These are phyloP conservation scores for Ectobius pallidus DNA, from an alignment of 2,888 invertebrate genomes.

Conservation along the genomic window DNA sequence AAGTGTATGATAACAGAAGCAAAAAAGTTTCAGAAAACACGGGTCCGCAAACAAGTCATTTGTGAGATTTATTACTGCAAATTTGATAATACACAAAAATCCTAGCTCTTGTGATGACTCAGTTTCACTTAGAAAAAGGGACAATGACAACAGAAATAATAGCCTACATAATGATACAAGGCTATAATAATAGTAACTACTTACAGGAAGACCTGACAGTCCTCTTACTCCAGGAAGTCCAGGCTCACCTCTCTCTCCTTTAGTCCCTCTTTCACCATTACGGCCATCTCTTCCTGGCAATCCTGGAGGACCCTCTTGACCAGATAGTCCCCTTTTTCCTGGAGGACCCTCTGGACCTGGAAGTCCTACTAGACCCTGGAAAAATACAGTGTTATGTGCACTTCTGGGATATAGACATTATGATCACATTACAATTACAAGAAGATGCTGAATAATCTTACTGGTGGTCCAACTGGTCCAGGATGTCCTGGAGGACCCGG, in stretches of 20 bases:
- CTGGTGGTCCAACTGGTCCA: slow-evolving; percentile 38
- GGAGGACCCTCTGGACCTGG: slow-evolving; percentile 52
- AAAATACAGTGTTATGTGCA: background rate
- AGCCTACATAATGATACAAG: too few species aligned
- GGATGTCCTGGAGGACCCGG: slow-evolving; percentile 50
- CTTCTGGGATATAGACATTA: background rate
- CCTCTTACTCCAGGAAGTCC: slow-evolving; percentile 49
- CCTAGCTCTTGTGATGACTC: too few species aligned
- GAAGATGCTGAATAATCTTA: background rate
- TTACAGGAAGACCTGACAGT: slow-evolving; percentile 46
- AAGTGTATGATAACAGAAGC: too few species aligned
- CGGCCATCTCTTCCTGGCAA: slow-evolving; percentile 48
- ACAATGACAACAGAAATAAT: too few species aligned
- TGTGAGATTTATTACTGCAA: too few species aligned
- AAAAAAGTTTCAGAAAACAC: too few species aligned
- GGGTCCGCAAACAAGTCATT: too few species aligned
- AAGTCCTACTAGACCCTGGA: slow-evolving; percentile 47
- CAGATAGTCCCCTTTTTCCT: slow-evolving; percentile 51
- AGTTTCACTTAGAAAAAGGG: too few species aligned
- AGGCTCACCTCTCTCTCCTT: slow-evolving; percentile 49
- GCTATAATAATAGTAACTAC: too few species aligned
- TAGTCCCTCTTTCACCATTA: slow-evolving; percentile 47
- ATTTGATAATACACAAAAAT: too few species aligned
- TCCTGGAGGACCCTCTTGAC: slow-evolving; percentile 47
- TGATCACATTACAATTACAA: background rate